Base-by-base conservation (phyloP, 1,140 invertebrate species). In the Lasioglossum baleicum region DNA sequence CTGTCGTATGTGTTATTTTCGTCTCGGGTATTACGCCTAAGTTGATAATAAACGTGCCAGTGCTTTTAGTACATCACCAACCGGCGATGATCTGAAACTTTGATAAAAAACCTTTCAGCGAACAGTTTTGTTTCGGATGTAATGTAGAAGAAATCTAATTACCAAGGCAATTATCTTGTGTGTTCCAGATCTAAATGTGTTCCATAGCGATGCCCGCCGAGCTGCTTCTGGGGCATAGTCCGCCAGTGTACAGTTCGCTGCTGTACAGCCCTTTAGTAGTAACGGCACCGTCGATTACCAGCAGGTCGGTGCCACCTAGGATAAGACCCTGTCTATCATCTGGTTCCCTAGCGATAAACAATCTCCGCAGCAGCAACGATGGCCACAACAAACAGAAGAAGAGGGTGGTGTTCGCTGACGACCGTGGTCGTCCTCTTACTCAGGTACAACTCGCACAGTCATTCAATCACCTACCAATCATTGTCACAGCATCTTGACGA, bases 391-490 rank as follows among this genome's bases (percentile, higher is more conserved):
- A 92, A 75, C 89, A 90, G 65, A 97, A 97, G 89, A 99, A 99
- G 92, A 95, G 95, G 81, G 98, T 99, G 1, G 97, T 98, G 1
- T 99, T 99, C 90, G 98, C 98, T 0, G 98, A 99, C 89, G 97
- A 98, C 88, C 96, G 96, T 88, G 98, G 98, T 2, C 94, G 96
- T 56, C 96, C 97, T 1, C 93, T 99, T 20, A 97, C 97, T 51
- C 96, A 97, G 86, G 94, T 96, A 40, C 2, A 2, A 7, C 7
- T 17, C 13, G 8, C 35, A 70, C 91, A 93, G 11, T 22, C 22
- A 48, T 31, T 22, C 2, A 31, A 10, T 10, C 44, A 48, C 44
- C 44, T 48, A 11, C 7, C 10, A 11, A 11, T 48, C 44, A 10
- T 10, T 2, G 11, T 48, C 11, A 11, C 44, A 48, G 44, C 11